These are phyloP conservation scores for Trichogramma pretiosum DNA, from an alignment of 1,140 invertebrate genomes.

Conservation along the genomic window DNA sequence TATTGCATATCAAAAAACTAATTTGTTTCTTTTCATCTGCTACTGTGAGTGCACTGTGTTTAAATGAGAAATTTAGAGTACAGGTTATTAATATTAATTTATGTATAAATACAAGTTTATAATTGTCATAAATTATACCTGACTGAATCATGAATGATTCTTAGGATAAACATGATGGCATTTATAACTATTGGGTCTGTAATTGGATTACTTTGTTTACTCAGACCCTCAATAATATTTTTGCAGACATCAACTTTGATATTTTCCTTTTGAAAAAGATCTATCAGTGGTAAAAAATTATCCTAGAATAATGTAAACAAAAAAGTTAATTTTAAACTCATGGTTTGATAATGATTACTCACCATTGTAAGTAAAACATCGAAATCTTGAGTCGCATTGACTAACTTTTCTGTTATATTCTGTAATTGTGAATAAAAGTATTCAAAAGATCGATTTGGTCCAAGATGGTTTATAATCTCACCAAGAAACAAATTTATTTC, in stretches of 20 bases:
- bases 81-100: conserved; percentile 8
- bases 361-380: conserved; percentile 71
- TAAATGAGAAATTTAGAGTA: conserved; percentile 10
- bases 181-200: conserved; percentile 80
- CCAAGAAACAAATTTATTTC: conserved; percentile 78
- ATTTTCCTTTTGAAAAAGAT: conserved; percentile 79
- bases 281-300: conserved; percentile 80
- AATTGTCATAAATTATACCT: conserved; percentile 51
- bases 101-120: conserved; percentile 5
- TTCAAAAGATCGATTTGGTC: conserved; percentile 61
- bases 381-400: conserved; percentile 64
- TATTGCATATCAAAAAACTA: conserved; percentile 69
- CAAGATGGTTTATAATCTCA: conserved; percentile 75
- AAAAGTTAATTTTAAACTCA: background rate
- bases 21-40: conserved; percentile 87
- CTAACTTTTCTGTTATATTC: conserved; percentile 65
- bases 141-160: conserved; percentile 84
- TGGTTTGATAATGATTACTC: conserved; percentile 6
- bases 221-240: conserved; percentile 65
- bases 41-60: conserved; percentile 73
- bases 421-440: conserved; percentile 71
- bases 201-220: conserved; percentile 48
- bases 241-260: conserved; percentile 78
- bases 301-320: conserved; percentile 51
- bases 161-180: conserved; percentile 76